Evolutionary conservation across 2,113 vertebrate species (phyloP), one percentile per base, ranked within the genome.

Genomic region (Promerops cafer): DNA sequence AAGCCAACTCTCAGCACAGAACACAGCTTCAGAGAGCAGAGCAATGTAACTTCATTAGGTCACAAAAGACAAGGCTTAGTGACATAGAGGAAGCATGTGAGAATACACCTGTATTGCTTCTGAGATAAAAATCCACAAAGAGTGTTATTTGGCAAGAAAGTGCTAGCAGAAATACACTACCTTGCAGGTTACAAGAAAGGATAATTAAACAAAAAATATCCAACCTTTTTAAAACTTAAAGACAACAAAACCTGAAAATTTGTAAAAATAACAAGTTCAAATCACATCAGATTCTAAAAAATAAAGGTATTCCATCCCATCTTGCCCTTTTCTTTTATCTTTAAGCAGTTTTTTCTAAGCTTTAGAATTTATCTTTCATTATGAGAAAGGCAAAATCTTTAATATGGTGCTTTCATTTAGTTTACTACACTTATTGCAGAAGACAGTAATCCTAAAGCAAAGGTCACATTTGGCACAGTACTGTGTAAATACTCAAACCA

Each of bases 331-430:
- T 65, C 54, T 81, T 79, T 72, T 60, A 65, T n/a, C 57, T 91
- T 47, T n/a, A 84, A 35, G 30, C 5, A 28, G 44, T 14, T 11
- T 47, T 77, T 74, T 30, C 47, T 35, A 53, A 56, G 26, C n/a
- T 71, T 94, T 86, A 86, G 54, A 81, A 95, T 95, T 94, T 92
- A 88, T 28, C 79, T 88, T 88, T 92, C 63, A 37, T 85, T 66
- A 91, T 59, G 24, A 65, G 80, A 88, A 59, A 75, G 21, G 63
- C 28, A 49, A 88, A 66, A 60, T 31, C 28, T 86, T 83, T 60
- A 61, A 80, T 18, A 49, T 11, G 1, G 42, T n/a, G 7, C 24
- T 94, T 83, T 83, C 35, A 69, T 79, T 66, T 47, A n/a, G 5
- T n/a, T 90, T 87, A 39, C 11, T 80, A 28, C 0, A 1, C 9